Percentiles rank a stretch among this genome's conserved stretches.
Conservation (phyloP, 2,888 invertebrate genomes). For the Volucella bombylans region DNA sequence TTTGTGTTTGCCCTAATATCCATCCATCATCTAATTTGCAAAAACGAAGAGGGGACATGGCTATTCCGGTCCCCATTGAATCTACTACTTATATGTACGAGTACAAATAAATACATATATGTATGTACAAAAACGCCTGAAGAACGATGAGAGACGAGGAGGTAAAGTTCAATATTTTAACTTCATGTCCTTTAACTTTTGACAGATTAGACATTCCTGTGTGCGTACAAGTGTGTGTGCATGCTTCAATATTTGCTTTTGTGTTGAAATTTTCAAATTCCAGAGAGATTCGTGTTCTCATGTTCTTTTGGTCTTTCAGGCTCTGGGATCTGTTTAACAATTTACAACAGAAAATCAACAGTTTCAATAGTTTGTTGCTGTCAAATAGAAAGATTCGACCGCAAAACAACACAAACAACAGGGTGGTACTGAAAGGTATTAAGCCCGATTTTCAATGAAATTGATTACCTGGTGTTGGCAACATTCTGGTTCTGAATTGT, state of each 20-base stretch:
- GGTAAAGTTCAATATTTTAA: slow-evolving; percentile 72
- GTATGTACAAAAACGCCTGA: background rate
- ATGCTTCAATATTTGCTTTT: slow-evolving; percentile 48
- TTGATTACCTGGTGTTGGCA: too few relatives aligned
- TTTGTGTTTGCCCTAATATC: slow-evolving; percentile 71
- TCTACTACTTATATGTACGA: too few relatives aligned
- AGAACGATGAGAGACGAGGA: slow-evolving; percentile 1
- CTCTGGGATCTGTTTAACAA: slow-evolving; percentile 44
- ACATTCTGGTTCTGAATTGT: too few relatives aligned
- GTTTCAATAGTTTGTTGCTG: slow-evolving; percentile 38
- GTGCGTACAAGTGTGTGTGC: slow-evolving; percentile 11
- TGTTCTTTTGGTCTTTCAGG: slow-evolving; percentile 21
- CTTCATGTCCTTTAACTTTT: slow-evolving; percentile 69
- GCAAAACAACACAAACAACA: slow-evolving; percentile 24
- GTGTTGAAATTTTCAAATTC: slow-evolving; percentile 33
- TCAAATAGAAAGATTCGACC: slow-evolving; percentile 36
- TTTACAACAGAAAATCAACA: slow-evolving; percentile 68
- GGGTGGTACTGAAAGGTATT: background rate
- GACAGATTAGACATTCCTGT: slow-evolving; percentile 63
- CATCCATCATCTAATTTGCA: slow-evolving; percentile 72
- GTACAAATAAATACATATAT: background rate
- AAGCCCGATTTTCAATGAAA: too few relatives aligned
- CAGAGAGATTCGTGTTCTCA: slow-evolving; percentile 31
- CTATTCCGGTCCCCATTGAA: too few relatives aligned
- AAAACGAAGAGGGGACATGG: slow-evolving; percentile 44